Evolutionary conservation across 2,888 invertebrate genomes (phyloP).

Genomic region (Chloroclysta siterata): DNA sequence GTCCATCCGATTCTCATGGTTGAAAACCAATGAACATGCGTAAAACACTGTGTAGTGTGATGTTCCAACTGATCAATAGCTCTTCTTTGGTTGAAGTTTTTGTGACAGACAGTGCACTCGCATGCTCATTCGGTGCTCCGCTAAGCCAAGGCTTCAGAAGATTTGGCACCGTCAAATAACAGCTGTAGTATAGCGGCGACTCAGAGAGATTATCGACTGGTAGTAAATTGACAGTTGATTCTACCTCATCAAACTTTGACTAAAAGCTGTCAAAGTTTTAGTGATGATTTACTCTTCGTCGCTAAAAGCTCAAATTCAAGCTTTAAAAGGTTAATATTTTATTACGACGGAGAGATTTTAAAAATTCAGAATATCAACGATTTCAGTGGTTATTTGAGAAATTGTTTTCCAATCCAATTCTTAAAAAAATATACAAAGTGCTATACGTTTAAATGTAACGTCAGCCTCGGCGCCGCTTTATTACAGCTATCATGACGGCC

Average conservation of each 20-base stretch:
- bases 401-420: no score
- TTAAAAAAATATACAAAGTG: no score
- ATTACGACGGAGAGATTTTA: no score
- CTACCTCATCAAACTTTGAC: background rate
- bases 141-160: constrained; percentile 15
- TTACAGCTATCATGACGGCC: background rate
- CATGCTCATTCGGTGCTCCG: constrained; percentile 77
- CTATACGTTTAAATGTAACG: background rate
- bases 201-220: no score
- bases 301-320: no score
- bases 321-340: no score
- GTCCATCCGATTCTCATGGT: constrained; percentile 61
- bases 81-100: constrained; percentile 15
- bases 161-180: background rate
- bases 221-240: no score
- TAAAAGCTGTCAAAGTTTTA: background rate
- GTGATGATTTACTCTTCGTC: background rate
- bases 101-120: constrained; percentile 62
- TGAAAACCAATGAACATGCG: constrained; percentile 77
- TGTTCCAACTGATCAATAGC: constrained; percentile 4
- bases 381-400: no score
- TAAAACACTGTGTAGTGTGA: constrained; percentile 45
- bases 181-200: background rate
- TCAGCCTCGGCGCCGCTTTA: background rate
- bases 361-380: no score